A percentile compares a stretch with the other conserved stretches of the same genome.
Evolutionary conservation across 2,113 vertebrate genomes (phyloP).

Genomic region (Myotis brandtii): DNA sequence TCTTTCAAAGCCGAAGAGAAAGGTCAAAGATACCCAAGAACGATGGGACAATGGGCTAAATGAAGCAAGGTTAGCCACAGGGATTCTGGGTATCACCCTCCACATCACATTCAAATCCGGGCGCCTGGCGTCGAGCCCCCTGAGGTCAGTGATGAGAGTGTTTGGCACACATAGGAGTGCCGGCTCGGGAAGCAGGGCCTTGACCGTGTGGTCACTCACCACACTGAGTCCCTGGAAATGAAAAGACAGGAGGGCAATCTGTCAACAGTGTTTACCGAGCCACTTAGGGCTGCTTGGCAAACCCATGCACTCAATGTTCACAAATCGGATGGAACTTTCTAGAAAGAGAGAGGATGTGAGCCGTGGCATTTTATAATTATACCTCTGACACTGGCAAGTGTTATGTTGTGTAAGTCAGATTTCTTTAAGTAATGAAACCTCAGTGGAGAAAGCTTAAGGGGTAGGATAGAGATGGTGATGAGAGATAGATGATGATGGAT

Average conservation of each 20-base stretch:
- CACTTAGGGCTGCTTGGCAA: neutral
- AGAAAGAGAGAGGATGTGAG: neutral
- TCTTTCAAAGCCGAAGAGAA: neutral
- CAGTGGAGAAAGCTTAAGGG: neutral
- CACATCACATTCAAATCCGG: neutral
- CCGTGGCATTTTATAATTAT: neutral
- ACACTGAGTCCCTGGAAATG: neutral
- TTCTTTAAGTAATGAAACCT: neutral
- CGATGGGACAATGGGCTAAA: too few relatives aligned
- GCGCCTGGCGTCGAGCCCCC: rapidly evolving
- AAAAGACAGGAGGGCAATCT: neutral
- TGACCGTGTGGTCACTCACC: too few relatives aligned
- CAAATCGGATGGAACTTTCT: neutral
- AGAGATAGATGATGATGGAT: neutral
- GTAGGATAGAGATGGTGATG: neutral
- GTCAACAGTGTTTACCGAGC: neutral
- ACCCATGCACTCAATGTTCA: neutral
- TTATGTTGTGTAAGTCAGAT: neutral
- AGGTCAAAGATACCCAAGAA: neutral
- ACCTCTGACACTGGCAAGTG: neutral
- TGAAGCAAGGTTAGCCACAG: neutral
- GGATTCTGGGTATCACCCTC: neutral
- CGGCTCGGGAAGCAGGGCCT: neutral
- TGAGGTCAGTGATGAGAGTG: neutral
- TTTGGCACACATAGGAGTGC: too few relatives aligned